Base-by-base conservation (phyloP, 2,113 vertebrate genomes). In the Ptilorrhoa leucosticta region DNA sequence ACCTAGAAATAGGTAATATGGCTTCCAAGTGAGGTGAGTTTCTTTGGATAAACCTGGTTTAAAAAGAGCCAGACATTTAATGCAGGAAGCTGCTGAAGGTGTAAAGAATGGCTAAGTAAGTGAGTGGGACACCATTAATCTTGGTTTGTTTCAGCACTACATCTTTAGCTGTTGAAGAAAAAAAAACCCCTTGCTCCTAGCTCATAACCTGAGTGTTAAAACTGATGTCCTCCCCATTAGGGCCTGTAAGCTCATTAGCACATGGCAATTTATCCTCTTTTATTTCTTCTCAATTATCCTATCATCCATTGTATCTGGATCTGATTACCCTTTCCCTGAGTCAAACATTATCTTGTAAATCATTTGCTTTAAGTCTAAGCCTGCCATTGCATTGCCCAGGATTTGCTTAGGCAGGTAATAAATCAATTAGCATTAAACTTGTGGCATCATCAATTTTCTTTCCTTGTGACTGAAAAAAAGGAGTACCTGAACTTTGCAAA, bases 341-440 rank as follows among this genome's bases (percentile, higher is more conserved):
- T 98, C 98, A 98, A 98, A 98, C 98, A 98, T 98, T 98, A 98
- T 98, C 98, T 98, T 98, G 98, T 98, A 98, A 98, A 98, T 98
- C 98, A 98, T 98, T 98, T 98, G 98, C 98, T 98, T 98, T 98
- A 98, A 98, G 97, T 97, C 98, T 96, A 93, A 97, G 98, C 96
- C 96, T 97, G 97, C 97, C 93, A 91, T 96, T 96, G 97, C 89
- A 61, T 93, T 94, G 98, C 95, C 91, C 42, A 90, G 97, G 97
- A 98, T 98, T 98, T 98, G 97, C 97, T 97, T 97, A 97, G 98
- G 97, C 97, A 98, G 98, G 98, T 98, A 97, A 98, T 98, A 98
- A 98, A 98, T 98, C 98, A 98, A 98, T 98, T 98, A 98, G 97
- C 94, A 98, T 98, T 98, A 98, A 98, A 98, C 97, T 95, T 96